Percentiles rank a stretch among this genome's conserved stretches.
Evolutionary conservation across 2,888 invertebrate genomes (phyloP).

Genomic region (Tanaodytes sp.): DNA sequence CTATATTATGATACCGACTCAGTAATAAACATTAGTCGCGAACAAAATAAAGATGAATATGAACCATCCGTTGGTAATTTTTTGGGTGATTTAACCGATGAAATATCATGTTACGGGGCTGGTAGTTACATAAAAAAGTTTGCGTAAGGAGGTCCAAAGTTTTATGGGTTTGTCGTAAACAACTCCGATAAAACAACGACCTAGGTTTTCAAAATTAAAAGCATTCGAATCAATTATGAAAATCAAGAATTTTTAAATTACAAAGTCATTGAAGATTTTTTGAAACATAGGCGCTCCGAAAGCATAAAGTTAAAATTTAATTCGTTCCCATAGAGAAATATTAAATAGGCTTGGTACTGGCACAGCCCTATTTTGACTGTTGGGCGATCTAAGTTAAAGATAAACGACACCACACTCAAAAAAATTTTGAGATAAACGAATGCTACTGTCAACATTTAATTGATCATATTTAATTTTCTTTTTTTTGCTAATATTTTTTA

Average conservation of each 20-base stretch:
- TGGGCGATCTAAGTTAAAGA: too few species aligned
- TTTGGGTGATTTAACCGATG: slow-evolving; percentile 36
- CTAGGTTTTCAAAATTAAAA: slow-evolving; percentile 22
- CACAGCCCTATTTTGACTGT: too few species aligned
- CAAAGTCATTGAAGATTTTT: slow-evolving; percentile 9
- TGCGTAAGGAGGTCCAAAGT: slow-evolving; percentile 1
- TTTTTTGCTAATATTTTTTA: too few species aligned
- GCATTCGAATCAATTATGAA: not conserved
- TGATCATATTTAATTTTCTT: too few species aligned
- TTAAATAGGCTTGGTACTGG: too few species aligned
- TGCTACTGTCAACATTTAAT: too few species aligned
- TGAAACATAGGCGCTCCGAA: not conserved
- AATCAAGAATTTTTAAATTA: slow-evolving; percentile 9
- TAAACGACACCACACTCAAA: too few species aligned
- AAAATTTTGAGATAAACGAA: too few species aligned
- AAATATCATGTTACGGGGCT: slow-evolving; percentile 6
- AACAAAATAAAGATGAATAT: not conserved
- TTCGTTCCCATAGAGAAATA: too few species aligned
- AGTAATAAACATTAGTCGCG: not conserved
- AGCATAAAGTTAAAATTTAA: too few species aligned
- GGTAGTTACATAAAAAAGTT: slow-evolving; percentile 29
- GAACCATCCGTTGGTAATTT: slow-evolving; percentile 16
- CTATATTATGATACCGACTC: too few species aligned
- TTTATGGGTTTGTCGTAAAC: not conserved
- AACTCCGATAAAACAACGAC: not conserved